Conservation (phyloP, 37 sponge, comb jelly and placozoan genomes). For the Haliclona indistincta region DNA sequence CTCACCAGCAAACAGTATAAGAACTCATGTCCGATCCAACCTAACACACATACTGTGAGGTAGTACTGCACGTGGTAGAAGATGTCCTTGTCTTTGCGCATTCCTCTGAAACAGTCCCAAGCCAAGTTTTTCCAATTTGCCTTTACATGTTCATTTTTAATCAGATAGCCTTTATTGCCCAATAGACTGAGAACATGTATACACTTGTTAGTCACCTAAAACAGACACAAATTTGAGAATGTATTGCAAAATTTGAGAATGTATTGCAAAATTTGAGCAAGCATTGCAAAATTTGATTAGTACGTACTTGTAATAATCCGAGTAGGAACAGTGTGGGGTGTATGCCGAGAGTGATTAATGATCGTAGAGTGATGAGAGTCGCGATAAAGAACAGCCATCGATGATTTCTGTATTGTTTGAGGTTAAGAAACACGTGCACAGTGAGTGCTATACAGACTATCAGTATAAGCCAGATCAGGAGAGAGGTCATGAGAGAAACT, state of each 20-base stretch:
- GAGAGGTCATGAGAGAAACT: no score
- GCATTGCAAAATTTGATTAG: no score
- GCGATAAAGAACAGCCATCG: no score
- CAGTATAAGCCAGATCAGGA: no score
- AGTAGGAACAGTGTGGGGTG: slow-evolving; percentile 56
- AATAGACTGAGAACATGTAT: slow-evolving; percentile 24
- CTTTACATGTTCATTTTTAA: no score
- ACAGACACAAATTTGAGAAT: neutral
- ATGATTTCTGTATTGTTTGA: no score
- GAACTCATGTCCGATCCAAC: slow-evolving; percentile 86
- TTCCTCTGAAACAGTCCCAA: neutral
- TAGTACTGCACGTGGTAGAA: slow-evolving; percentile 70
- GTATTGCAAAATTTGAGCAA: no score
- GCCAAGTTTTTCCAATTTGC: no score
- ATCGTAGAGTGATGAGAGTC: slow-evolving; percentile 25
- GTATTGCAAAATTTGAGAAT: no score
- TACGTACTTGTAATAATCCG: slow-evolving; percentile 68
- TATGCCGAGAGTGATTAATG: slow-evolving; percentile 57
- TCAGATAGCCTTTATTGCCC: slow-evolving; percentile 15
- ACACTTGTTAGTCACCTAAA: slow-evolving; percentile 62
- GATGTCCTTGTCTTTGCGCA: slow-evolving; percentile 24
- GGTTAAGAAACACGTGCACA: no score
- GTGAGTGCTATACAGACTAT: no score
- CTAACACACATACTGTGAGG: slow-evolving; percentile 76
- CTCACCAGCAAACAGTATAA: slow-evolving; percentile 85